These are phyloP conservation scores for Galagoides demidoff DNA, from an alignment of 2,797 vertebrate species.

Conservation along the genomic window DNA sequence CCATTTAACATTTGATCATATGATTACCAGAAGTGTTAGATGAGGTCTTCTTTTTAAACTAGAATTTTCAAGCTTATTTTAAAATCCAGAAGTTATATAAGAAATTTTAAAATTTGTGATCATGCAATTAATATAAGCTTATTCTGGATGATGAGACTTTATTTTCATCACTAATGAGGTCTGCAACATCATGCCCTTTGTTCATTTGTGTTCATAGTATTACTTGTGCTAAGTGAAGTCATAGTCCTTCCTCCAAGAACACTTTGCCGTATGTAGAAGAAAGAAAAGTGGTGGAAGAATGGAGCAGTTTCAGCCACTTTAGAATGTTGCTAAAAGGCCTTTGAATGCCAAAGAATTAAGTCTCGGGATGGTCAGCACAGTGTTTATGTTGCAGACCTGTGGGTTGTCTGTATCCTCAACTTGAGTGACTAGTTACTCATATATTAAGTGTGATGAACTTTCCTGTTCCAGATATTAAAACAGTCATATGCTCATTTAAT, in stretches of 20 bases:
- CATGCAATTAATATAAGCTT: background rate
- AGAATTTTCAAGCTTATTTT: background rate
- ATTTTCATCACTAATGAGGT: background rate
- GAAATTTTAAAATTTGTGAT: background rate
- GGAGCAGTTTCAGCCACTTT: background rate
- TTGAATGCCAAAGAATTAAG: background rate
- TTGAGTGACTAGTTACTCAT: background rate
- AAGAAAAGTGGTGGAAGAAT: background rate
- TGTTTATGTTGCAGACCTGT: no score
- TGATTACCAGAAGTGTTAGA: background rate
- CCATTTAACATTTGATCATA: background rate
- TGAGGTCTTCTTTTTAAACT: background rate
- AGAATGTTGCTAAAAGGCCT: background rate
- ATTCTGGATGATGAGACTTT: background rate
- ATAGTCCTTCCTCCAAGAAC: background rate
- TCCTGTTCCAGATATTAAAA: constrained; percentile 1
- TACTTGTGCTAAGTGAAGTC: background rate
- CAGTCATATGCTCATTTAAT: background rate
- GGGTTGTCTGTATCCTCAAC: background rate
- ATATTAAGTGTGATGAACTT: background rate
- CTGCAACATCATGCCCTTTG: background rate
- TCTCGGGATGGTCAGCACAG: background rate
- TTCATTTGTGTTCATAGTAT: background rate
- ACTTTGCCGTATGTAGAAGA: background rate
- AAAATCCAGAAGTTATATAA: background rate